Evolutionary conservation across 2,797 vertebrate species (phyloP).

Genomic region (Podarcis siculus): DNA sequence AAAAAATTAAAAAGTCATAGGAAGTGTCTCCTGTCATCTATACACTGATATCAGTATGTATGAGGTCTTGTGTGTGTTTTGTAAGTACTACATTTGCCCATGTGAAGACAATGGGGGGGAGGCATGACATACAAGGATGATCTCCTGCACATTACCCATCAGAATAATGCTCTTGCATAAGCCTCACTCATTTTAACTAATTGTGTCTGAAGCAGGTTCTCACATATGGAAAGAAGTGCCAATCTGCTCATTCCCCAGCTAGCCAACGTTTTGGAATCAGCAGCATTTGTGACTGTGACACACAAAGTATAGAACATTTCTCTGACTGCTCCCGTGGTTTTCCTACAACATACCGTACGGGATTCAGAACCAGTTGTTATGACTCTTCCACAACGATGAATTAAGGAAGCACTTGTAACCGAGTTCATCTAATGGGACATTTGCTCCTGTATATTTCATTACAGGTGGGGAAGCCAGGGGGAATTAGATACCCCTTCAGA

Average conservation of each 20-base stretch:
- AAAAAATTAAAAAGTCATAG: constrained; percentile 66
- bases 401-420: constrained; percentile 65
- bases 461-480: constrained; percentile 81
- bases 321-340: constrained; percentile 56
- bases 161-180: not conserved
- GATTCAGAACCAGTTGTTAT: constrained; percentile 34
- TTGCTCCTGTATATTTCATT: constrained; percentile 80
- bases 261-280: constrained; percentile 61
- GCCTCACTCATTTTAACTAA: not conserved
- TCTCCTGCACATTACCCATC: not conserved
- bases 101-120: constrained; percentile 46
- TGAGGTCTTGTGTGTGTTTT: constrained; percentile 36
- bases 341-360: constrained; percentile 40
- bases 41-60: constrained; percentile 68
- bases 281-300: constrained; percentile 56
- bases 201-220: not conserved
- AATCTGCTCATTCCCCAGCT: constrained; percentile 56
- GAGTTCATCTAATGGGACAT: constrained; percentile 59
- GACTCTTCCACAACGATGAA: constrained; percentile 54
- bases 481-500: constrained; percentile 79
- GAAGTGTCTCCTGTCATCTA: constrained; percentile 66
- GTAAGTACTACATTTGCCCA: constrained; percentile 61
- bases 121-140: not conserved
- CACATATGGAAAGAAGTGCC: constrained; percentile 42
- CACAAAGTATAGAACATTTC: constrained; percentile 37